Evolutionary conservation across 1,140 invertebrate species (phyloP).

Genomic region (Drosophila rufa): DNA sequence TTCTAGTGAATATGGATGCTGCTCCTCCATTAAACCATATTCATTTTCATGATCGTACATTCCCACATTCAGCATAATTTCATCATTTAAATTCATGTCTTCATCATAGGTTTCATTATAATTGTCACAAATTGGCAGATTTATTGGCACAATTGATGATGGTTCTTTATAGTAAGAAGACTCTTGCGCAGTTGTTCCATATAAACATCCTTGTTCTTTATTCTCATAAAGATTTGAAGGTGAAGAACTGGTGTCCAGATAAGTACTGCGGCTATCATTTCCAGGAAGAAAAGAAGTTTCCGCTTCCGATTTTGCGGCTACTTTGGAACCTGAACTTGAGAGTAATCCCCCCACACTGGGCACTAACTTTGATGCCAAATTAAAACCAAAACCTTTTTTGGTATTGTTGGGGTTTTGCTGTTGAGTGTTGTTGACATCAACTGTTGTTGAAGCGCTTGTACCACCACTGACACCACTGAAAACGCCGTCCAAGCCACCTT

Average conservation of each 20-base stretch:
- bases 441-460: conserved; percentile 17
- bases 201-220: neutral
- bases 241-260: neutral
- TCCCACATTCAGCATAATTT: neutral
- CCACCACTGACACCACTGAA: conserved; percentile 55
- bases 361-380: conserved; percentile 75
- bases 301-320: neutral
- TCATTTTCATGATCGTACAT: conserved; percentile 29
- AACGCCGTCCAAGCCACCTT: conserved; percentile 74
- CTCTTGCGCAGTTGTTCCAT: neutral
- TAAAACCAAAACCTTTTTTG: conserved; percentile 71
- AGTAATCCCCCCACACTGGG: conserved; percentile 70
- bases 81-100: conserved; percentile 24
- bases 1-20: neutral
- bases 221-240: neutral
- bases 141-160: conserved; percentile 8
- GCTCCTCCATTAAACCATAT: conserved; percentile 43
- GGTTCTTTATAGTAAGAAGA: neutral
- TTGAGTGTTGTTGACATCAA: conserved; percentile 16
- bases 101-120: conserved; percentile 34
- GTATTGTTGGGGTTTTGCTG: conserved; percentile 7
- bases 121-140: conserved; percentile 1
- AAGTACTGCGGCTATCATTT: neutral
- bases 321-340: conserved; percentile 26
- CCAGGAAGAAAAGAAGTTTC: conserved; percentile 5